These are phyloP conservation scores for Rhinichthys klamathensis DNA, from an alignment of 2,113 vertebrate species.

Conservation along the genomic window DNA sequence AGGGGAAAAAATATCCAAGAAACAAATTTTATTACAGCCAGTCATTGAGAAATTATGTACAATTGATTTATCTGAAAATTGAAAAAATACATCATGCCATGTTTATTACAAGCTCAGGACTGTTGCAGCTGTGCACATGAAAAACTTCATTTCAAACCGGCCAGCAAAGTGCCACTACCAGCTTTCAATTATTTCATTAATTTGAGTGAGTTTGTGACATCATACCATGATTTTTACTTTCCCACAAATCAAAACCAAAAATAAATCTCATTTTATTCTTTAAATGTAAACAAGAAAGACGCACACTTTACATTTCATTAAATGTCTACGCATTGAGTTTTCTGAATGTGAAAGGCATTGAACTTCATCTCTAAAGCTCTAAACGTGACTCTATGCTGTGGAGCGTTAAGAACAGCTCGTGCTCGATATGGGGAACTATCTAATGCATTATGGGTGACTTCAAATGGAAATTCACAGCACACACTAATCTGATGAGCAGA, in stretches of 20 bases:
- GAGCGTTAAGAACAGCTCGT: constrained; percentile 71
- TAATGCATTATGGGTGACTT: constrained; percentile 77
- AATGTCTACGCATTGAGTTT: constrained; percentile 56
- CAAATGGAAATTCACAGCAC: constrained; percentile 87
- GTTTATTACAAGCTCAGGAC: constrained; percentile 85
- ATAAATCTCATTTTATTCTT: constrained; percentile 70
- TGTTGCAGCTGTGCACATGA: constrained; percentile 80
- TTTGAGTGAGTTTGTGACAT: constrained; percentile 75
- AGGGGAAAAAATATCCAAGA: constrained; percentile 86
- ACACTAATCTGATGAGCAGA: constrained; percentile 70
- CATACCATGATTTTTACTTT: constrained; percentile 81
- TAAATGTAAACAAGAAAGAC: constrained; percentile 90
- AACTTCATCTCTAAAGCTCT: constrained; percentile 43
- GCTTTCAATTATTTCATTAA: constrained; percentile 70
- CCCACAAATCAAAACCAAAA: constrained; percentile 75
- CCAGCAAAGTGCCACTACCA: constrained; percentile 84
- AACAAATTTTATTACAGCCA: constrained; percentile 91
- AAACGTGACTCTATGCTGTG: constrained; percentile 58
- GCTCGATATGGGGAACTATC: constrained; percentile 67
- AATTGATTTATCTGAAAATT: constrained; percentile 88
- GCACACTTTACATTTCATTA: constrained; percentile 78
- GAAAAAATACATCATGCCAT: constrained; percentile 93
- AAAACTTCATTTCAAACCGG: constrained; percentile 79
- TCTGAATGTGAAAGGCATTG: constrained; percentile 43
- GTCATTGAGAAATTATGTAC: constrained; percentile 92